Base-by-base conservation (phyloP, 2,888 invertebrate genomes). In the Coelopa pilipes region DNA sequence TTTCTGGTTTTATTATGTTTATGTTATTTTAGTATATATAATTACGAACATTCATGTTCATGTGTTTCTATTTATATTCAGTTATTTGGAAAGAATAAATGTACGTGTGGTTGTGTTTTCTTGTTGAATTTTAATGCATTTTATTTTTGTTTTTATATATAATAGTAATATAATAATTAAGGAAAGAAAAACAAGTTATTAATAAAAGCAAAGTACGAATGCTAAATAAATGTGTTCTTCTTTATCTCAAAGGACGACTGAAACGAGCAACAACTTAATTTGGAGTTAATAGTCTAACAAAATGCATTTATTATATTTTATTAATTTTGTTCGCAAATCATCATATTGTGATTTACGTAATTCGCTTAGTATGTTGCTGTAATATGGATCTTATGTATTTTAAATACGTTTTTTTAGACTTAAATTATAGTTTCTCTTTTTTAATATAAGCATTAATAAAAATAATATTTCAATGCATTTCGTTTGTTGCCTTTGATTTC, bases 1-100 rank as follows among this genome's bases (percentile, higher is more conserved):
- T 69, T 68, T 73, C 55, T 68, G 69, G 69, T 69, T 73, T 60
- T 69, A 17, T 60, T 60, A 24, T 60, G 17, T 62, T 73, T 73
- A 63, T 60, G 69, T 74, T 74, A 74, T 65, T 66, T 66, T 65
- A 62, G 12, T 21, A 46, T 46, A 19, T 65, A 65, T 34, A 53
- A 53, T 53, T 9, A 15, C 3, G 13, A 53, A 53, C 53, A 69
- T 55, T 53, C 53, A 53, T 53, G 13, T 53, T 53, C 53, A 50
- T 69, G 69, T 70, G 55, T 24, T 63, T 34, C 60, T 66, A n/a
- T 66, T 66, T 49, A 19, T 66, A 53, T 53, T 53, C 53, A 53
- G n/a, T 53, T 53, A 53, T 7, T 53, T 78, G 78, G 50, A 62
- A 50, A 70, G 21, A 62, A 70, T 50, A 34, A 69, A 70, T 70